Evolutionary conservation across 2,113 vertebrate genomes (phyloP).

Genomic region (Zosterops japonicus): DNA sequence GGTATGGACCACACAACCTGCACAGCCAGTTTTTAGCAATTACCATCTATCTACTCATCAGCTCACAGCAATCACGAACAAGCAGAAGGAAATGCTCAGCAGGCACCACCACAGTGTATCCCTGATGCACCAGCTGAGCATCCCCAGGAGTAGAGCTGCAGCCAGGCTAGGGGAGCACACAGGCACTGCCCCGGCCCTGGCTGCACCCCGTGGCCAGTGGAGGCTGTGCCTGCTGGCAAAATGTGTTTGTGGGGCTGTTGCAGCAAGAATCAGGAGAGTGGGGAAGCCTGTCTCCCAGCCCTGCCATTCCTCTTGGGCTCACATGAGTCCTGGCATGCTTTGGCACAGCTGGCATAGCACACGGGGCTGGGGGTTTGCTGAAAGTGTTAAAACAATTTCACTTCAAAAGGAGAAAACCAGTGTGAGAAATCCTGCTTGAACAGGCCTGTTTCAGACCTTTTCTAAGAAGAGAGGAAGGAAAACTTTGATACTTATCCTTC

Average conservation of each 20-base stretch:
- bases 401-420: background rate
- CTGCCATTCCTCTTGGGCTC: background rate
- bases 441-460: background rate
- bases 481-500: background rate
- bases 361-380: background rate
- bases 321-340: background rate
- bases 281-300: background rate
- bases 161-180: rapidly evolving
- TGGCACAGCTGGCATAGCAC: background rate
- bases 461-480: background rate
- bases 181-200: rapidly evolving
- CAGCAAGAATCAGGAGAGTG: background rate
- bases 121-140: too few relatives aligned
- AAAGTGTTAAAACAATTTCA: background rate
- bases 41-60: background rate
- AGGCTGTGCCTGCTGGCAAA: background rate
- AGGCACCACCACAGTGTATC: rapidly evolving
- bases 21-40: background rate
- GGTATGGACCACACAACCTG: rapidly evolving
- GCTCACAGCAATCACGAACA: background rate
- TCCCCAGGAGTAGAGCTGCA: background rate
- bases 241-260: background rate
- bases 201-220: rapidly evolving
- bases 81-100: background rate
- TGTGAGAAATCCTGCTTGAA: background rate